Percentiles rank a stretch among this genome's conserved stretches.
Evolutionary conservation across 2,888 invertebrate genomes (phyloP).

Genomic region (Hetaerina titia): DNA sequence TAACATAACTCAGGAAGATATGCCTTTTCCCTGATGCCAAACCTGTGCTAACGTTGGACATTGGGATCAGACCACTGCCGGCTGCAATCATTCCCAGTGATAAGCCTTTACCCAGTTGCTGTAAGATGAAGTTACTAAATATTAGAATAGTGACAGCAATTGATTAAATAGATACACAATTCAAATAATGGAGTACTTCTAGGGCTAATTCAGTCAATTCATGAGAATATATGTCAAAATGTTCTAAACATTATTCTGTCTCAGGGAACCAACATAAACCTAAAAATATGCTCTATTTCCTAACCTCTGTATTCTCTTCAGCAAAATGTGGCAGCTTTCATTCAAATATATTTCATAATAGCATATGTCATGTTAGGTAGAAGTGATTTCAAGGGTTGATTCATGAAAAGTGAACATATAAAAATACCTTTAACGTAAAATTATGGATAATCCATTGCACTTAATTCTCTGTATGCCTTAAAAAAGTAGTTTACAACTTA

Average conservation of each 20-base stretch:
- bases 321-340: background rate
- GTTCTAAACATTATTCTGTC: background rate
- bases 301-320: background rate
- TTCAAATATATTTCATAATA: background rate
- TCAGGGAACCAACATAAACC: background rate
- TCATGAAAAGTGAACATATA: conserved; percentile 5
- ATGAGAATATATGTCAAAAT: background rate
- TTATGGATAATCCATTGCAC: background rate
- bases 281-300: background rate
- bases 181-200: background rate
- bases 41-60: conserved; percentile 82
- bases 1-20: conserved; percentile 86
- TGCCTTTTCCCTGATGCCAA: conserved; percentile 96
- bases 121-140: background rate
- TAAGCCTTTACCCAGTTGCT: conserved; percentile 50
- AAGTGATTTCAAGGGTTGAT: conserved; percentile 8
- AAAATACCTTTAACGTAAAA: background rate
- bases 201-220: background rate
- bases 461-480: no score
- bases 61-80: conserved; percentile 45
- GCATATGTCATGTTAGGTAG: background rate
- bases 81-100: conserved; percentile 57
- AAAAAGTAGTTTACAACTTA: no score
- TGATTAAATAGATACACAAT: background rate
- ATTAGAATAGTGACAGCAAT: background rate